These are phyloP conservation scores for Sycophila texana DNA, from an alignment of 2,888 invertebrate species.

Conservation along the genomic window DNA sequence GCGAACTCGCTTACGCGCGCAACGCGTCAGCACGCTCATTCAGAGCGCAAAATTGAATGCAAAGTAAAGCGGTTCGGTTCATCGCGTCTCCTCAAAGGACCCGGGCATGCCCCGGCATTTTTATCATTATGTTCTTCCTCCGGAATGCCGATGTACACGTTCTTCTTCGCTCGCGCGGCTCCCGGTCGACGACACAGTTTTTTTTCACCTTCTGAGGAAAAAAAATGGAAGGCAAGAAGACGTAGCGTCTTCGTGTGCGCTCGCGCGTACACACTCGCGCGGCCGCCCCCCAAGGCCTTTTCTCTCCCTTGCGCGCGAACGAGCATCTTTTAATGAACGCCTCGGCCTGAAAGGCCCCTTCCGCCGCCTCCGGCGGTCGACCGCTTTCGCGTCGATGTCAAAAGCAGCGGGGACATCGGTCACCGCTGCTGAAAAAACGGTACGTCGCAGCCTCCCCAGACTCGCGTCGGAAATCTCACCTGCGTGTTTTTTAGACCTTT, in stretches of 20 bases:
- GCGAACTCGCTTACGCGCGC: too few species aligned
- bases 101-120: background rate
- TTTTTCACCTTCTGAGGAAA: too few species aligned
- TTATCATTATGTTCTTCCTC: background rate
- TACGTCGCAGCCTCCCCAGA: too few species aligned
- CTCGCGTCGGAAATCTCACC: too few species aligned
- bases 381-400: background rate
- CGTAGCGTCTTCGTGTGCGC: too few species aligned
- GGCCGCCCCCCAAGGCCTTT: background rate
- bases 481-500: too few species aligned
- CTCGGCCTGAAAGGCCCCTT: slow-evolving; percentile 27
- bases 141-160: too few species aligned
- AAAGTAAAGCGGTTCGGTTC: background rate
- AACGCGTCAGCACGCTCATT: background rate
- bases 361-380: too few species aligned
- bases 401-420: background rate
- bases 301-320: slow-evolving; percentile 3
- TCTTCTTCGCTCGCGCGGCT: too few species aligned
- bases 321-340: slow-evolving; percentile 50
- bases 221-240: too few species aligned
- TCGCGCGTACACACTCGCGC: too few species aligned
- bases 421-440: background rate
- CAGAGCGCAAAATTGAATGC: background rate
- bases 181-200: too few species aligned
- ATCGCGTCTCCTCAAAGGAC: background rate